These are phyloP conservation scores for Wiebesia pumilae DNA, from an alignment of 1,140 invertebrate genomes.

Conservation along the genomic window DNA sequence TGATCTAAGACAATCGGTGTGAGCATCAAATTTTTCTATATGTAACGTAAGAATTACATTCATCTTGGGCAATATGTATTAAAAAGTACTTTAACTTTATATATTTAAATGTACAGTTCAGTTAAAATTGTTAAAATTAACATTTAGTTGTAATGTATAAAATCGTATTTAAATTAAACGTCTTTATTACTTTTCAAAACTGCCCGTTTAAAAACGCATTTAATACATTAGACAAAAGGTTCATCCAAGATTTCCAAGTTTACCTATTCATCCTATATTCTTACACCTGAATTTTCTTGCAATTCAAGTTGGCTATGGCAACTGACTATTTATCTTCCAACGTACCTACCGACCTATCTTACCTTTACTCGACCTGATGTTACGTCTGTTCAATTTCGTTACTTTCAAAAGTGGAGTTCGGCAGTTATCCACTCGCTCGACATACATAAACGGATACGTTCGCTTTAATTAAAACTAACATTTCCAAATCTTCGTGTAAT, in stretches of 20 bases:
- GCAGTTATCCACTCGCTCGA: not conserved
- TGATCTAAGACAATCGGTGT: too few species aligned
- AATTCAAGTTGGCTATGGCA: not conserved
- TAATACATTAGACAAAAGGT: not conserved
- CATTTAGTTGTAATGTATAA: too few species aligned
- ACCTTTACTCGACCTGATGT: not conserved
- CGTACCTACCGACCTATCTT: not conserved
- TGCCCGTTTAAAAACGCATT: not conserved
- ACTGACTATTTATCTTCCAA: not conserved
- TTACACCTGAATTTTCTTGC: not conserved
- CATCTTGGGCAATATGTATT: too few species aligned
- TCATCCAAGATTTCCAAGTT: not conserved
- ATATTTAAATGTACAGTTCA: too few species aligned
- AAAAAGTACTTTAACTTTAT: too few species aligned
- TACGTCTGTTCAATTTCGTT: not conserved
- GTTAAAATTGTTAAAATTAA: too few species aligned
- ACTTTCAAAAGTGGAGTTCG: not conserved
- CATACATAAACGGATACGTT: not conserved
- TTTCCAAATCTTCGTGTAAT: not conserved
- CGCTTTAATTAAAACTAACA: not conserved
- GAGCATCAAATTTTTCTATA: too few species aligned
- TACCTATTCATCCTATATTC: not conserved
- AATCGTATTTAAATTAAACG: too few species aligned
- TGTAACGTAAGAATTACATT: too few species aligned
- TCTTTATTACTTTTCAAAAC: too few species aligned